Percentiles rank a stretch among this genome's conserved stretches.
Evolutionary conservation across 2,797 vertebrate species (phyloP).

Genomic region (Tinamus major): DNA sequence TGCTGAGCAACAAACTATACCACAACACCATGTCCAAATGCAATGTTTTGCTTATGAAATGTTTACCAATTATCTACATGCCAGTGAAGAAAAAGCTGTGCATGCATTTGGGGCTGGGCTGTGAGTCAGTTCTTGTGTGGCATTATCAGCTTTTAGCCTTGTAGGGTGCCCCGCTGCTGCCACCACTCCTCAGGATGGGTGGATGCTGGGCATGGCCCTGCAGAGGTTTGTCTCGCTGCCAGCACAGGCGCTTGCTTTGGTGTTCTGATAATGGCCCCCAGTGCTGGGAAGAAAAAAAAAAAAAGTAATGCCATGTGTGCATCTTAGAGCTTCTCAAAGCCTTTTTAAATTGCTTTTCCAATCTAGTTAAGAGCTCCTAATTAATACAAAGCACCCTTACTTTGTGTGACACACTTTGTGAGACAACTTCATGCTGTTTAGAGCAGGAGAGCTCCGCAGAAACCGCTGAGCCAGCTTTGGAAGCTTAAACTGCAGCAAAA

Average conservation of each 20-base stretch:
- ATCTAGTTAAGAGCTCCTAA: background rate
- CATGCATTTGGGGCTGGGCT: background rate
- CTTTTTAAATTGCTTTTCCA: background rate
- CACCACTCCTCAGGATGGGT: fast-evolving
- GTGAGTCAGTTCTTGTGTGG: background rate
- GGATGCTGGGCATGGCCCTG: background rate
- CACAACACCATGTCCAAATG: fast-evolving
- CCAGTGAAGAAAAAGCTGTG: background rate
- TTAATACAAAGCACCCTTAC: too few relatives aligned
- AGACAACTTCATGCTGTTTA: fast-evolving
- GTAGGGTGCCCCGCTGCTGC: fast-evolving
- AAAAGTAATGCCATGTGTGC: too few relatives aligned
- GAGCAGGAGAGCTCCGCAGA: background rate
- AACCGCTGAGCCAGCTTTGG: fast-evolving
- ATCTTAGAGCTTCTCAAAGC: background rate
- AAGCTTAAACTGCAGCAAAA: fast-evolving
- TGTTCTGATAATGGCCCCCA: background rate
- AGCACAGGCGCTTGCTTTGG: fast-evolving
- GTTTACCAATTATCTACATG: background rate
- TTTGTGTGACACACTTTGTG: fast-evolving
- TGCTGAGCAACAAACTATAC: background rate
- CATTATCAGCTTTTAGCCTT: background rate
- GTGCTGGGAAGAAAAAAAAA: background rate
- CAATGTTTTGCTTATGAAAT: background rate
- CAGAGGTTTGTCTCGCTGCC: background rate